Percentiles rank a stretch among this genome's conserved stretches.
phyloP scores from a whole-genome alignment of 2,888 invertebrate genomes.

The Neoscelio sp. region DNA sequence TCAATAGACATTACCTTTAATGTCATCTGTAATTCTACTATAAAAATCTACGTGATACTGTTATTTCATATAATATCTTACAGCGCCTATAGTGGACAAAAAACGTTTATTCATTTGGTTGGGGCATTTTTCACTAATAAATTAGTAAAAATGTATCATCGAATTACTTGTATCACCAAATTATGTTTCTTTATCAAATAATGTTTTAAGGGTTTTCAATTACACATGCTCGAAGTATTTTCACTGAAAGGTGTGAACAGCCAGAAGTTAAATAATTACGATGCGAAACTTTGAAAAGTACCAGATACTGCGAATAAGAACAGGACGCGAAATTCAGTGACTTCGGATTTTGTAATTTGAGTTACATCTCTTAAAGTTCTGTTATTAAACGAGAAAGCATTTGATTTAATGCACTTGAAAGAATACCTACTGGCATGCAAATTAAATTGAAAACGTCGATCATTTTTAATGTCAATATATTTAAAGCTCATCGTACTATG shows the following conservation, averaged over 20 bases:
- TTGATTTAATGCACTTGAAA: constrained; percentile 10
- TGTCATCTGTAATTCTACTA: too few species aligned
- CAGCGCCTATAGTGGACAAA: too few species aligned
- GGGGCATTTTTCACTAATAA: too few species aligned
- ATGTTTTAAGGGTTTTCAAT: constrained; percentile 3
- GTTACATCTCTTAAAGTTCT: constrained; percentile 11
- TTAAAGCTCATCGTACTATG: too few species aligned
- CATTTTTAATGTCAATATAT: not conserved
- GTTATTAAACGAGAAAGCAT: constrained; percentile 17
- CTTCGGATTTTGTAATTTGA: constrained; percentile 34
- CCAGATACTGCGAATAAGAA: constrained; percentile 35
- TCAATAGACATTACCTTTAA: too few species aligned
- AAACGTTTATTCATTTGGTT: too few species aligned
- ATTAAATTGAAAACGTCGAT: constrained; percentile 1
- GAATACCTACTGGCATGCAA: not conserved
- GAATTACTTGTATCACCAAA: too few species aligned
- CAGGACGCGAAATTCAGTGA: constrained; percentile 18
- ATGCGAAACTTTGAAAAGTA: constrained; percentile 37
- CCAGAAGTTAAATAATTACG: constrained; percentile 47
- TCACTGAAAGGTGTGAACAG: constrained; percentile 66
- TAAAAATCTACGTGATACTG: too few species aligned
- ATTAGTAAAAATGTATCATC: constrained; percentile 1
- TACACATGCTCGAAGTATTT: constrained; percentile 33
- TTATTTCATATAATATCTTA: too few species aligned
- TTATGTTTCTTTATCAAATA: too few species aligned